Percentiles rank a stretch among this genome's conserved stretches.
Evolutionary conservation across 2,113 vertebrate genomes (phyloP).

Genomic region (Phycodurus eques): DNA sequence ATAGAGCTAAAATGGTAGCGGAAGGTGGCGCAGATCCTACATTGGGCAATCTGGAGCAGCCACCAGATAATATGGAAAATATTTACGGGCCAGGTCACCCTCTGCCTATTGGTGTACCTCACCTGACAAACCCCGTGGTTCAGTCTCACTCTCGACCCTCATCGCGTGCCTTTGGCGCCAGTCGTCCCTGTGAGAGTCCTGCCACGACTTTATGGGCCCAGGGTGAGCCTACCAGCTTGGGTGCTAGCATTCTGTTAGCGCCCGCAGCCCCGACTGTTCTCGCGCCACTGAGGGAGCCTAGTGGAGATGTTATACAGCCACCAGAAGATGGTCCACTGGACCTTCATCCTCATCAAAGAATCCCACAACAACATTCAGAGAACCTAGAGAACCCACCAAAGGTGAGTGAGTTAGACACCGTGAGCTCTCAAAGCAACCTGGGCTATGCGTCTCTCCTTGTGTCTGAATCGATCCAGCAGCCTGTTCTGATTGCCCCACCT

Average conservation of each 20-base stretch:
- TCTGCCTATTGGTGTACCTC: conserved; percentile 30
- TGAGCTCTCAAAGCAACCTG: conserved; percentile 80
- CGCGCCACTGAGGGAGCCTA: conserved; percentile 75
- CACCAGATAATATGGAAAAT: conserved; percentile 94
- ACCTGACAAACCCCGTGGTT: conserved; percentile 36
- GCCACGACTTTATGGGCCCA: conserved; percentile 95
- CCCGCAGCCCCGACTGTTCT: conserved; percentile 87
- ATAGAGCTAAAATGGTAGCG: conserved; percentile 84
- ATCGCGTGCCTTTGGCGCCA: conserved; percentile 76
- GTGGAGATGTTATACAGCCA: conserved; percentile 82
- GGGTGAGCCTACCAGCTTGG: conserved; percentile 82
- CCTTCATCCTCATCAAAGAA: conserved; percentile 51
- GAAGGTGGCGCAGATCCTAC: conserved; percentile 73
- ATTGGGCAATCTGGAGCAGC: conserved; percentile 91
- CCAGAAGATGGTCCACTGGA: conserved; percentile 78
- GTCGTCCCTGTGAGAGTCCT: conserved; percentile 88
- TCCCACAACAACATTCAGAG: conserved; percentile 75
- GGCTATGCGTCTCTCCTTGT: conserved; percentile 87
- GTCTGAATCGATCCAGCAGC: conserved; percentile 82
- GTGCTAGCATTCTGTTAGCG: conserved; percentile 85
- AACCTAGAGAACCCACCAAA: conserved; percentile 96
- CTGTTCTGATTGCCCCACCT: conserved; percentile 85
- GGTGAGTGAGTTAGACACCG: conserved; percentile 77
- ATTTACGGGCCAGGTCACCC: conserved; percentile 69
- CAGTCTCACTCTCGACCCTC: conserved; percentile 66